A percentile compares a stretch with the other conserved stretches of the same genome.
Evolutionary conservation across 2,113 vertebrate species (phyloP).

Genomic region (Neogale vison): DNA sequence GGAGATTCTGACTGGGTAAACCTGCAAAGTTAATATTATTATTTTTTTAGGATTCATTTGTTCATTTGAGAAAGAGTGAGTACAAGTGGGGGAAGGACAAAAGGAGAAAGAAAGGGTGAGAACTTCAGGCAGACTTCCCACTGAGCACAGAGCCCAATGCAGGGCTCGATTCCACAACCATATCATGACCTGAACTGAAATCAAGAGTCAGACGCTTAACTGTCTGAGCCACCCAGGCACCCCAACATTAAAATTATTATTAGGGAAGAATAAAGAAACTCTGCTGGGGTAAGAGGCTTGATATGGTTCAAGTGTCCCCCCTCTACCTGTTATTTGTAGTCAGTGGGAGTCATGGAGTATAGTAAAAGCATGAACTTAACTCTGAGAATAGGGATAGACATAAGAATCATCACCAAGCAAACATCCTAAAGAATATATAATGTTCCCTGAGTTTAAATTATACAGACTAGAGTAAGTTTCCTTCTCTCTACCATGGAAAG

Average conservation of each 20-base stretch:
- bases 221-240: neutral
- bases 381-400: neutral
- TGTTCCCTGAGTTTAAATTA: neutral
- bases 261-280: neutral
- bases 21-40: neutral
- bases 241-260: neutral
- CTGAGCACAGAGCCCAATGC: neutral
- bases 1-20: neutral
- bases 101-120: neutral
- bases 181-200: neutral
- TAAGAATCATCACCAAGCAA: neutral
- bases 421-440: neutral
- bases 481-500: neutral
- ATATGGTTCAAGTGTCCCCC: neutral
- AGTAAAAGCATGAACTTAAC: neutral
- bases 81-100: neutral
- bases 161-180: neutral
- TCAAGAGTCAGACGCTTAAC: neutral
- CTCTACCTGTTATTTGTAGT: neutral
- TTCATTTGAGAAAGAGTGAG: neutral
- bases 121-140: neutral
- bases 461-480: neutral
- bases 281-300: neutral
- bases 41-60: neutral
- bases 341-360: neutral